These are phyloP conservation scores for Odiellus spinosus DNA, from an alignment of 2,888 invertebrate genomes.

Conservation along the genomic window DNA sequence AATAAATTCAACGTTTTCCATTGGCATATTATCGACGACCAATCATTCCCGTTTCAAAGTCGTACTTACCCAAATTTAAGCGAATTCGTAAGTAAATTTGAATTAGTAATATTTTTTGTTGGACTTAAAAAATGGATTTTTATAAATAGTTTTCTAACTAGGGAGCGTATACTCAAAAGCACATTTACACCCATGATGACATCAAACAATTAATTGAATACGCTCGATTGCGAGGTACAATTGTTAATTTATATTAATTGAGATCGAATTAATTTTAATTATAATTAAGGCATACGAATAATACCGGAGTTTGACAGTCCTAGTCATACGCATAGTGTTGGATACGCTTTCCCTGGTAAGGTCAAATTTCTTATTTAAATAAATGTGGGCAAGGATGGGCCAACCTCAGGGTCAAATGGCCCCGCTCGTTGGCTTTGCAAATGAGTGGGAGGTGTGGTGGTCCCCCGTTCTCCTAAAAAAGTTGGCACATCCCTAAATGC, in stretches of 20 bases:
- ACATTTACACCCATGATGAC: conserved; percentile 31
- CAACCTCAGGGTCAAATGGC: too few species aligned
- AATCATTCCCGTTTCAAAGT: conserved; percentile 79
- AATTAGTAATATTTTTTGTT: background rate
- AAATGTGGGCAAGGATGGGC: too few species aligned
- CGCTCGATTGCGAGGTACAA: conserved; percentile 54
- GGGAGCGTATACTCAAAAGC: conserved; percentile 21
- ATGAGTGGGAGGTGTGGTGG: too few species aligned
- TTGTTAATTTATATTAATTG: too few species aligned
- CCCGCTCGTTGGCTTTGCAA: too few species aligned
- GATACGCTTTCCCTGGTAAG: conserved; percentile 11
- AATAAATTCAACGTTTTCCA: conserved; percentile 87
- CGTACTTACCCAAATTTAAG: conserved; percentile 54
- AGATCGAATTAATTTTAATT: too few species aligned
- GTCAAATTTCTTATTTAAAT: too few species aligned
- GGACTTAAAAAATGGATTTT: background rate
- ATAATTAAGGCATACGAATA: conserved; percentile 51
- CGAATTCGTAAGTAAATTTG: conserved; percentile 28
- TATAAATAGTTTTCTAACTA: conserved; percentile 1
- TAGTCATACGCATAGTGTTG: conserved; percentile 41
- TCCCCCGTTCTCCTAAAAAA: too few species aligned
- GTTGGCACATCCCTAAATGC: too few species aligned
- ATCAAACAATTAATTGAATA: conserved; percentile 49
- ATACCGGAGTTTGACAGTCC: conserved; percentile 86
- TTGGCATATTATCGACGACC: conserved; percentile 89